phyloP scores from a whole-genome alignment of 2,888 invertebrate species.

The Agriopis leucophaearia region DNA sequence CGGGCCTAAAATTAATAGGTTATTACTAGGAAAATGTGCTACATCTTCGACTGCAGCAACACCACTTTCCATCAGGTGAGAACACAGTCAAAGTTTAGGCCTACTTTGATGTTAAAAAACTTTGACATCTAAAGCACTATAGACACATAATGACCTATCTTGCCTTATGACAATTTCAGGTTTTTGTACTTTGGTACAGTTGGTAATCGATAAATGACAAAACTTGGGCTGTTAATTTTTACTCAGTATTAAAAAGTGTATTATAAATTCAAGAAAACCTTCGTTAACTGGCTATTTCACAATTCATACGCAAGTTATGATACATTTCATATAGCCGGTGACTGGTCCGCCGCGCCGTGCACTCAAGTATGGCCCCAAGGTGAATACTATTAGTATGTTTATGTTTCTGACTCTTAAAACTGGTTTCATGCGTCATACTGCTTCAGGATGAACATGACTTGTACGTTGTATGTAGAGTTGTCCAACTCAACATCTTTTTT shows the following conservation, averaged over 20 bases:
- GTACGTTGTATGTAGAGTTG: too few relatives aligned
- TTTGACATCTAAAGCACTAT: too few relatives aligned
- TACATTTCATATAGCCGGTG: constrained; percentile 20
- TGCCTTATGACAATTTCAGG: too few relatives aligned
- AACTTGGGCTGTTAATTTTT: not conserved
- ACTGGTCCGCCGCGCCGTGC: constrained; percentile 26
- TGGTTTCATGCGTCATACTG: constrained; percentile 13
- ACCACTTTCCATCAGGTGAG: not conserved
- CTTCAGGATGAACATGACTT: not conserved
- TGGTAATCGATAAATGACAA: not conserved
- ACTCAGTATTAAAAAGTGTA: not conserved
- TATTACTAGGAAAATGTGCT: not conserved
- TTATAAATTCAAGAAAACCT: not conserved
- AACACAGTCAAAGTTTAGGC: not conserved
- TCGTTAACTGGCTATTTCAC: constrained; percentile 39
- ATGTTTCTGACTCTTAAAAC: constrained; percentile 43
- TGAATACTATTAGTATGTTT: constrained; percentile 54
- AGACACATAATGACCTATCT: too few relatives aligned
- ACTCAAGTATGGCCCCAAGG: constrained; percentile 56
- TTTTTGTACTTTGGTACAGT: too few relatives aligned
- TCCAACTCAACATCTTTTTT: not conserved
- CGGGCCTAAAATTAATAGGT: not conserved
- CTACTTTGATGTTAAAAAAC: not conserved
- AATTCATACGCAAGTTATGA: constrained; percentile 20
- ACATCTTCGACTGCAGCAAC: not conserved